Conservation (phyloP, 2,888 invertebrate species). For the Eupeodes latifasciatus region DNA sequence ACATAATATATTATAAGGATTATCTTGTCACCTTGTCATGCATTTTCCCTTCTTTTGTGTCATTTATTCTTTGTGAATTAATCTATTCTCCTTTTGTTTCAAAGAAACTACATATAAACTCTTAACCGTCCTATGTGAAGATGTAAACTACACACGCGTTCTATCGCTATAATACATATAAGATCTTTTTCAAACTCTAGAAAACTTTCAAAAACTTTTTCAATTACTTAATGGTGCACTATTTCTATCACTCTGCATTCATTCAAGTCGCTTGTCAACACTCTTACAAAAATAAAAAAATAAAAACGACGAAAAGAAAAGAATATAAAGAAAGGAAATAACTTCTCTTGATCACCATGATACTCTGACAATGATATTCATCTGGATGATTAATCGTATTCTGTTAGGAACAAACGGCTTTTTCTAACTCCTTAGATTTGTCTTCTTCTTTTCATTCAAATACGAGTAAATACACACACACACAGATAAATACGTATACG, state of each 20-base stretch:
- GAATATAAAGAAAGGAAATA: conserved; percentile 44
- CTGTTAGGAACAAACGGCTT: conserved; percentile 59
- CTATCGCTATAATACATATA: background rate
- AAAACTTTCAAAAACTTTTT: conserved; percentile 57
- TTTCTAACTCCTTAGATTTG: conserved; percentile 45
- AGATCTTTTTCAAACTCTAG: conserved; percentile 26
- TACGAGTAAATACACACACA: background rate
- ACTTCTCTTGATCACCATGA: conserved; percentile 67
- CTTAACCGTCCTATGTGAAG: background rate
- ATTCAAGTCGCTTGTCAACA: conserved; percentile 21
- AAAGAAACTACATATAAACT: conserved; percentile 33
- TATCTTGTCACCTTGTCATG: conserved; percentile 6
- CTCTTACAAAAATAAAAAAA: conserved; percentile 3
- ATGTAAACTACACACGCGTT: background rate
- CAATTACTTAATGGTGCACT: conserved; percentile 67
- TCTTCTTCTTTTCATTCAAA: conserved; percentile 1
- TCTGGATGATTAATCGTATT: conserved; percentile 66
- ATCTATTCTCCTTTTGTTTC: conserved; percentile 35
- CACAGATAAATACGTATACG: background rate
- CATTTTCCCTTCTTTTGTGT: conserved; percentile 5
- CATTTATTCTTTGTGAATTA: conserved; percentile 39
- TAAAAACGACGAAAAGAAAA: background rate
- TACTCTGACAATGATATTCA: conserved; percentile 68
- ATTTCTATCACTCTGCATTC: conserved; percentile 19
- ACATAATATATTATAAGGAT: background rate